Conservation (phyloP, 2,113 vertebrate genomes). For the Thinocorus orbignyianus region DNA sequence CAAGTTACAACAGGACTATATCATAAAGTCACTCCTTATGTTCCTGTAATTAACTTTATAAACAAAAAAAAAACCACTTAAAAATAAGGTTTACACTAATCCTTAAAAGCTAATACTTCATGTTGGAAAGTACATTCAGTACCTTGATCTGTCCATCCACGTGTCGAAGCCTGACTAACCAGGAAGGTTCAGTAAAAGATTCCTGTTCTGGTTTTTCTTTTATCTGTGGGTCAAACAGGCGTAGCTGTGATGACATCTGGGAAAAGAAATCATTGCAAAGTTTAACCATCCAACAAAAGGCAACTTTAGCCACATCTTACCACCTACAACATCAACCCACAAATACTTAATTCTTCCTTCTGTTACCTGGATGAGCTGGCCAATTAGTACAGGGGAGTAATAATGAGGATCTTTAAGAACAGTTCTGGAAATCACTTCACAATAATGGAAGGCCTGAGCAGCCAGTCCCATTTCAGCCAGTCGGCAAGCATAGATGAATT, state of each 20-base stretch:
- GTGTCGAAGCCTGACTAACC: slow-evolving; percentile 83
- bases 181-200: slow-evolving; percentile 84
- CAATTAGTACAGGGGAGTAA: slow-evolving; percentile 86
- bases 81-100: background rate
- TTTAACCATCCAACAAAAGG: background rate
- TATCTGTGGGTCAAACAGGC: slow-evolving; percentile 94
- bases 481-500: slow-evolving; percentile 94
- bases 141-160: slow-evolving; percentile 89
- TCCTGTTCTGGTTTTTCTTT: slow-evolving; percentile 96
- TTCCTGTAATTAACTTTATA: background rate
- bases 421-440: slow-evolving; percentile 90
- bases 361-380: slow-evolving; percentile 87
- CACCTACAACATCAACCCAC: background rate
- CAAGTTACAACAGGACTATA: background rate
- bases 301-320: background rate
- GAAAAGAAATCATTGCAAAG: background rate
- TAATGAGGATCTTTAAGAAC: slow-evolving; percentile 80
- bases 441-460: slow-evolving; percentile 96
- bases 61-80: background rate
- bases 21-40: background rate
- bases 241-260: slow-evolving; percentile 88
- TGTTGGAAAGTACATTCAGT: background rate
- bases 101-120: background rate
- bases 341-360: background rate
- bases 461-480: slow-evolving; percentile 91